A percentile compares a stretch with the other conserved stretches of the same genome.
Evolutionary conservation across 2,797 vertebrate genomes (phyloP).

Genomic region (Sphenopsis melanotis): DNA sequence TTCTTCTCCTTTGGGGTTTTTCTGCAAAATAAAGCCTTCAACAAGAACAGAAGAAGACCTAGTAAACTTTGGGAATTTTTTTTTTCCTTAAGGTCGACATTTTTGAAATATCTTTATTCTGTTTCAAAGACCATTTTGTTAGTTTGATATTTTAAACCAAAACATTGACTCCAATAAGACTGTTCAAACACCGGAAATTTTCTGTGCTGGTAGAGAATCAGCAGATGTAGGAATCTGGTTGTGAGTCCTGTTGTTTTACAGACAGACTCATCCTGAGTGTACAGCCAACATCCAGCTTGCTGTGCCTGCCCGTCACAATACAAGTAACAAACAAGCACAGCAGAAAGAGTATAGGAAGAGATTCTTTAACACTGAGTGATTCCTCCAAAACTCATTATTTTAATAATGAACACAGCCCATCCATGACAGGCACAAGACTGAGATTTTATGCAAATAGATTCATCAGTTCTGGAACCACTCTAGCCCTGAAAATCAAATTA

Average conservation of each 20-base stretch:
- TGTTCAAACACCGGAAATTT: neutral
- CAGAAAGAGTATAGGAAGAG: neutral
- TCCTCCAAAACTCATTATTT: conserved; percentile 16
- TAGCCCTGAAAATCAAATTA: conserved; percentile 41
- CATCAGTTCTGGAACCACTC: neutral
- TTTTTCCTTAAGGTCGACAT: neutral
- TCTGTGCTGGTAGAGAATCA: neutral
- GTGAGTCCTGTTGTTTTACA: neutral
- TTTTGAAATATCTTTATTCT: neutral
- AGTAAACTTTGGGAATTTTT: neutral
- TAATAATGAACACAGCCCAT: conserved; percentile 24
- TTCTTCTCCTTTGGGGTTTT: neutral
- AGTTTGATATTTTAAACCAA: neutral
- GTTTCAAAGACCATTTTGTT: neutral
- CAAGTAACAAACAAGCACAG: neutral
- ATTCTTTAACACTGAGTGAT: neutral
- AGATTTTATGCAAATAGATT: conserved; percentile 29
- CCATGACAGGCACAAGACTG: conserved; percentile 1
- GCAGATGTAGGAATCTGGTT: neutral
- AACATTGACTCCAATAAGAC: neutral
- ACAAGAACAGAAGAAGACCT: neutral
- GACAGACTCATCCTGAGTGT: neutral
- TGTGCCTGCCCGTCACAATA: neutral
- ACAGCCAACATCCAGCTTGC: neutral
- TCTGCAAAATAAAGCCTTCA: neutral